These are phyloP conservation scores for Acholoe squamosa DNA, from an alignment of 2,888 invertebrate species.

Conservation along the genomic window DNA sequence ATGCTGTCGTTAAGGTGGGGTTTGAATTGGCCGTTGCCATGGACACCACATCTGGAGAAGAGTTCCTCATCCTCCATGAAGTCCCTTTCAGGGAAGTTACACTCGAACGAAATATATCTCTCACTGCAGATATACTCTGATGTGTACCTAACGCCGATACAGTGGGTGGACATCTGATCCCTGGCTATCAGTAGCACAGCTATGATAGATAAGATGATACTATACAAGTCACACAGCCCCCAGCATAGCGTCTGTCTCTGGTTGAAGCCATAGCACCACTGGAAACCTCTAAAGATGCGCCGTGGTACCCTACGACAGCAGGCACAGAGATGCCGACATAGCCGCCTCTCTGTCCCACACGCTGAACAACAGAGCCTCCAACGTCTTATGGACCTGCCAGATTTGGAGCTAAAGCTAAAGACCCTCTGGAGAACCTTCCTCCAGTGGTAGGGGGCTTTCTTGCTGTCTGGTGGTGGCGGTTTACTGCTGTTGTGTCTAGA, in stretches of 20 bases:
- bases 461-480: too few species aligned
- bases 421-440: too few species aligned
- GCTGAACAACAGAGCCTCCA: not conserved
- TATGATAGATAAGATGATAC: not conserved
- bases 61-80: constrained; percentile 46
- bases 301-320: not conserved
- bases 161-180: not conserved
- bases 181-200: not conserved
- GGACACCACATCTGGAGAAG: constrained; percentile 13
- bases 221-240: not conserved
- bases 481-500: too few species aligned
- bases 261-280: not conserved
- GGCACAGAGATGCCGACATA: not conserved
- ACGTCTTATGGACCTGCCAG: too few species aligned
- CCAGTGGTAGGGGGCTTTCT: too few species aligned
- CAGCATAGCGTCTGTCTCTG: not conserved
- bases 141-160: not conserved
- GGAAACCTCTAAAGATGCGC: not conserved
- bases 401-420: too few species aligned
- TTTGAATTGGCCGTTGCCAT: not conserved
- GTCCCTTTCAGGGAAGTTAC: constrained; percentile 13
- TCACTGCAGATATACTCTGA: constrained; percentile 22
- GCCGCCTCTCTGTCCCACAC: not conserved
- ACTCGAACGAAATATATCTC: constrained; percentile 25
- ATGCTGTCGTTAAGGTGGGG: constrained; percentile 2